A percentile compares a stretch with the other conserved stretches of the same genome.
These are phyloP conservation scores for Plodia interpunctella DNA, from an alignment of 1,140 invertebrate genomes.

Conservation along the genomic window DNA sequence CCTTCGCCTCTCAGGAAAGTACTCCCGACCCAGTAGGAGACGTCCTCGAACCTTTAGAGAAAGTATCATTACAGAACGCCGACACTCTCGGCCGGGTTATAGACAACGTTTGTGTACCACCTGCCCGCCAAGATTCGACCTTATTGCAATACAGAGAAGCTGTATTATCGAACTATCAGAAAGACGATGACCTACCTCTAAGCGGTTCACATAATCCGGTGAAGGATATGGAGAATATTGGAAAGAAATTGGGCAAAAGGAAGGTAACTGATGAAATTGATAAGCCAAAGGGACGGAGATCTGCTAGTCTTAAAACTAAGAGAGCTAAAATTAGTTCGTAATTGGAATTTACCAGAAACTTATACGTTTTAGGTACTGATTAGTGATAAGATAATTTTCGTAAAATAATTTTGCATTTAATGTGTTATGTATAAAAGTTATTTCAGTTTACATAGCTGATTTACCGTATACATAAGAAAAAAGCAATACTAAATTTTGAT, in stretches of 20 bases:
- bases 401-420: too few species aligned
- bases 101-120: conserved; percentile 11
- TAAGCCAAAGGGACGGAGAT: conserved; percentile 14
- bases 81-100: conserved; percentile 23
- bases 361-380: too few species aligned
- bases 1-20: conserved; percentile 34
- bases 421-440: too few species aligned
- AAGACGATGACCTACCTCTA: conserved; percentile 22
- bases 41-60: conserved; percentile 39
- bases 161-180: conserved; percentile 17
- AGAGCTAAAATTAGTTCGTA: conserved; percentile 23
- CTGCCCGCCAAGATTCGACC: conserved; percentile 22
- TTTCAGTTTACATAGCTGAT: too few species aligned
- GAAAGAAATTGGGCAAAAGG: conserved; percentile 23
- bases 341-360: too few species aligned
- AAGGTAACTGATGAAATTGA: conserved; percentile 17
- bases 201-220: conserved; percentile 31
- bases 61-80: conserved; percentile 33
- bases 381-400: too few species aligned
- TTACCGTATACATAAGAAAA: too few species aligned
- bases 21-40: conserved; percentile 37
- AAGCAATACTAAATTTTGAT: too few species aligned
- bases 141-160: conserved; percentile 39
- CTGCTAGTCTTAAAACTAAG: conserved; percentile 31
- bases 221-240: conserved; percentile 22